Evolutionary conservation across 2,888 invertebrate species (phyloP).

Genomic region (Ophonus ardosiacus): DNA sequence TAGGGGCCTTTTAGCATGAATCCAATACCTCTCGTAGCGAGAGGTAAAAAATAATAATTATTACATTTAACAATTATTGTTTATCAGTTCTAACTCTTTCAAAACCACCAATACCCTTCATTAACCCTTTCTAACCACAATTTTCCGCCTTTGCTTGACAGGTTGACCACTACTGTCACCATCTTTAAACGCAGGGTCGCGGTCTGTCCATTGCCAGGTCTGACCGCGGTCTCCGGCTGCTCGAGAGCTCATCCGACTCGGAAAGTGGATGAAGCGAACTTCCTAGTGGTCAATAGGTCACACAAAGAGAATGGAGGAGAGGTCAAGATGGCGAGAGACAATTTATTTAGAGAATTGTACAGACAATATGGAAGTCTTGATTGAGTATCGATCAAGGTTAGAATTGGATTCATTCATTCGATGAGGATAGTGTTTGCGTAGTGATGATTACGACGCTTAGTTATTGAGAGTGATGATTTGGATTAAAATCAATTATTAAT

Average conservation of each 20-base stretch:
- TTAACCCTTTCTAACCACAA: background rate
- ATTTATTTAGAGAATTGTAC: background rate
- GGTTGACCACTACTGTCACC: slow-evolving; percentile 1
- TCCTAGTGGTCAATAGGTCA: background rate
- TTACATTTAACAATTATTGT: too few relatives aligned
- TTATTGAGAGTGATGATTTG: too few relatives aligned
- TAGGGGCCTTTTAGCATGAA: too few relatives aligned
- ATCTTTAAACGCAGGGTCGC: background rate
- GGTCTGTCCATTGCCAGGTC: background rate
- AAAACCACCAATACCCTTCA: background rate
- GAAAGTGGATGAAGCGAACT: background rate
- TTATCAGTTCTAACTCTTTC: too few relatives aligned
- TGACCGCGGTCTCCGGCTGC: background rate
- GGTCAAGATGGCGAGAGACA: background rate
- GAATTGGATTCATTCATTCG: too few relatives aligned
- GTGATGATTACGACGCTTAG: too few relatives aligned
- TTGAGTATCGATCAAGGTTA: too few relatives aligned
- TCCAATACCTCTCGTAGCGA: too few relatives aligned
- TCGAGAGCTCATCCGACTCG: background rate
- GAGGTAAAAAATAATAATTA: too few relatives aligned
- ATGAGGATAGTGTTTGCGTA: too few relatives aligned
- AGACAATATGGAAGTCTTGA: background rate
- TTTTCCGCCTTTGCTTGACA: background rate
- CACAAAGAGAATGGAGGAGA: background rate
- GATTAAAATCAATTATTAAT: too few relatives aligned